Conservation (phyloP, 1,140 invertebrate species). For the Drosophila busckii region DNA sequence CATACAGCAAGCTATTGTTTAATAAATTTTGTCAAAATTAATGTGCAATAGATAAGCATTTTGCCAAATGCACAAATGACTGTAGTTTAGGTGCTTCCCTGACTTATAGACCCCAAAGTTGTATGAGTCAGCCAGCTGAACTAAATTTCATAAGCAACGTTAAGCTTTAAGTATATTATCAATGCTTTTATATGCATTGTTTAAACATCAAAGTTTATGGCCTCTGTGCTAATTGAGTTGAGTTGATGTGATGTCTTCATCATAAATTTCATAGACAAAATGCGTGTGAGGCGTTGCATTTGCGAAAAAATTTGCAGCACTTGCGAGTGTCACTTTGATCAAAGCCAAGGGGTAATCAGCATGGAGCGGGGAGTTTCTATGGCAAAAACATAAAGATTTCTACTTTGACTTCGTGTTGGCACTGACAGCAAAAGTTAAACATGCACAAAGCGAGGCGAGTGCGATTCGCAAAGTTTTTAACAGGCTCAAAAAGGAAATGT, state of each 20-base stretch:
- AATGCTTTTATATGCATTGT: neutral
- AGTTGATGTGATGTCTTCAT: constrained; percentile 14
- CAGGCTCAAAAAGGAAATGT: constrained; percentile 48
- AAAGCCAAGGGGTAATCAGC: constrained; percentile 3
- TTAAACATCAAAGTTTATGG: constrained; percentile 9
- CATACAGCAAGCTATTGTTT: too few species aligned
- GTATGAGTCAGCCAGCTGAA: too few species aligned
- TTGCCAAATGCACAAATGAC: too few species aligned
- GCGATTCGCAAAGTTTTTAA: constrained; percentile 48
- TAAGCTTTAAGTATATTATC: too few species aligned
- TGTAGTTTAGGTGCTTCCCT: too few species aligned
- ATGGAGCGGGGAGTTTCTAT: neutral
- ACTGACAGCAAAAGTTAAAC: constrained; percentile 52
- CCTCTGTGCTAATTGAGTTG: constrained; percentile 51
- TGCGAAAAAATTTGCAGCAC: constrained; percentile 26
- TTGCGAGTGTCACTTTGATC: constrained; percentile 48
- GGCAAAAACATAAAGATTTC: neutral
- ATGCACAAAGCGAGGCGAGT: constrained; percentile 58
- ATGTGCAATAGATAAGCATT: neutral
- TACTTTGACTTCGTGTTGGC: neutral
- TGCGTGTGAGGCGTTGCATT: constrained; percentile 23
- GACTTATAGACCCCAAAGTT: too few species aligned
- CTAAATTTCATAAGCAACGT: too few species aligned
- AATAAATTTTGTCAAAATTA: too few species aligned
- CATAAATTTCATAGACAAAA: too few species aligned